Conservation (phyloP, 2,888 invertebrate genomes). For the Erebia ligea region DNA sequence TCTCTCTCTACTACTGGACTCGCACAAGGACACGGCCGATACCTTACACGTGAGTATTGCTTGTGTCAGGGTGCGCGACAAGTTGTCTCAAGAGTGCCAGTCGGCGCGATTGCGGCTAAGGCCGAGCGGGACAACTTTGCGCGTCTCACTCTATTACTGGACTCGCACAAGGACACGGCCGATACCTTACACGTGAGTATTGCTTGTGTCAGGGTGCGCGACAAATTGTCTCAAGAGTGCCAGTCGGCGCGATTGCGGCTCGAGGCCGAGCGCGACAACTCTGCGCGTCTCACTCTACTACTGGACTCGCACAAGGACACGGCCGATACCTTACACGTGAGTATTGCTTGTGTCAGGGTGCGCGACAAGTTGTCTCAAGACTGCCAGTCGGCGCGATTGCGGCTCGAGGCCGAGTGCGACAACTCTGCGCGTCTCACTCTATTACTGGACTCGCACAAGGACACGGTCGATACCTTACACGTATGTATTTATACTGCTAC, state of each 20-base stretch:
- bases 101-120: constrained; percentile 73
- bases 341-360: constrained; percentile 50
- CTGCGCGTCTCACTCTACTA: constrained; percentile 81
- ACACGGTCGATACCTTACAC: constrained; percentile 77
- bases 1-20: constrained; percentile 81
- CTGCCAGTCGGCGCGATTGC: constrained; percentile 70
- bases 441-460: constrained; percentile 83
- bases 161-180: constrained; percentile 83
- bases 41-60: constrained; percentile 60
- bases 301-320: constrained; percentile 84
- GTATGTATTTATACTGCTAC: too few relatives aligned
- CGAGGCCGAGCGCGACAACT: constrained; percentile 77
- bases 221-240: constrained; percentile 74
- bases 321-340: constrained; percentile 74
- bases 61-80: constrained; percentile 69
- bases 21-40: constrained; percentile 83
- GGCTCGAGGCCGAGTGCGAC: constrained; percentile 76
- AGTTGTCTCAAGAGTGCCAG: constrained; percentile 73
- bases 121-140: constrained; percentile 79
- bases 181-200: constrained; percentile 61
- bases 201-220: constrained; percentile 63
- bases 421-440: constrained; percentile 82
- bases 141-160: constrained; percentile 82
- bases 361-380: constrained; percentile 79
- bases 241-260: constrained; percentile 72